Percentiles rank a stretch among this genome's conserved stretches.
These are phyloP conservation scores for Andrena hattorfiana DNA, from an alignment of 2,888 invertebrate species.

Conservation along the genomic window DNA sequence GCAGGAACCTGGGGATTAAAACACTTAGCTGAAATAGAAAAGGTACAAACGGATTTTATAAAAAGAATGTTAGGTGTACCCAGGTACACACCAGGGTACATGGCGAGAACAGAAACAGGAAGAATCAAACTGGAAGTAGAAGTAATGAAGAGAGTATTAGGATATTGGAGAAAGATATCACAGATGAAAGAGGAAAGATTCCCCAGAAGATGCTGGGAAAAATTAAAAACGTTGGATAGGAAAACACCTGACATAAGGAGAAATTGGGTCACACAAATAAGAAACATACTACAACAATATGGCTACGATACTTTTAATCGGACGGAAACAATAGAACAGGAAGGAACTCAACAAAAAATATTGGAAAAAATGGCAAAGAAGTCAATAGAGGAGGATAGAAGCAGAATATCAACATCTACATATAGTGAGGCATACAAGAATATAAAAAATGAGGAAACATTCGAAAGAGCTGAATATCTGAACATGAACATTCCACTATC, in stretches of 20 bases:
- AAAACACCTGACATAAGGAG: neutral
- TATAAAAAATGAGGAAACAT: neutral
- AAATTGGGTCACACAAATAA: neutral
- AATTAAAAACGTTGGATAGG: neutral
- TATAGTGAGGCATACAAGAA: neutral
- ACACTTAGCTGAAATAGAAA: neutral
- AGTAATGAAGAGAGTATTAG: neutral
- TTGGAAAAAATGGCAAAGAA: neutral
- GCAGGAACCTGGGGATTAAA: conserved; percentile 1
- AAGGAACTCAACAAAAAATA: neutral
- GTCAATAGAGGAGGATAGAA: neutral
- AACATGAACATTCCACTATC: neutral
- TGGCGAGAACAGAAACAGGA: neutral
- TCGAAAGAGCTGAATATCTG: neutral
- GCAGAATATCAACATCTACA: neutral
- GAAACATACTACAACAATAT: neutral
- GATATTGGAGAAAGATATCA: neutral
- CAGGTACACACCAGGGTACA: neutral
- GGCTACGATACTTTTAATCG: neutral
- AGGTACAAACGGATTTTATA: neutral
- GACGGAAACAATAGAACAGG: neutral
- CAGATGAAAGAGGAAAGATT: neutral
- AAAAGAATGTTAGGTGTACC: conserved; percentile 3
- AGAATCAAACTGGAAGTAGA: neutral
- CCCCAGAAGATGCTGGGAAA: neutral